phyloP scores from a whole-genome alignment of 2,888 invertebrate genomes.

The Lasioglossum calceatum region DNA sequence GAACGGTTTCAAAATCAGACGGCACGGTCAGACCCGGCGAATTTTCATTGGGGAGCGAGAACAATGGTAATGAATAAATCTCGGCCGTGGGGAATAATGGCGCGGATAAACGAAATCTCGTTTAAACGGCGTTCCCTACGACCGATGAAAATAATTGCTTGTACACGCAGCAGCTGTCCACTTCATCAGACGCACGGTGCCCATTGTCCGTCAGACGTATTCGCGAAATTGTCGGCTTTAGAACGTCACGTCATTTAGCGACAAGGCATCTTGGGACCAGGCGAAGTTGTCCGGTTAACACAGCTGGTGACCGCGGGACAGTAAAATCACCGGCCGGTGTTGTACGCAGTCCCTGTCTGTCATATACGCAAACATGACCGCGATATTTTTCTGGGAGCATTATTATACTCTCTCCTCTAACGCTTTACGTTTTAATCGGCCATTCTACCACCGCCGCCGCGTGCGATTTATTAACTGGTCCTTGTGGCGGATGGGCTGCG shows the following conservation, averaged over 20 bases:
- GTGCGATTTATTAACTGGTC: not conserved
- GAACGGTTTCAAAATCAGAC: not conserved
- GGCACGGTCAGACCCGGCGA: not conserved
- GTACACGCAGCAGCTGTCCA: constrained; percentile 49
- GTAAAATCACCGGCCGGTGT: constrained; percentile 24
- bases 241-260: constrained; percentile 72
- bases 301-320: constrained; percentile 31
- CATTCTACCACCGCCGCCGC: not conserved
- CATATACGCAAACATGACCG: constrained; percentile 6
- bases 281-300: constrained; percentile 43
- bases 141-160: constrained; percentile 51
- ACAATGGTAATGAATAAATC: constrained; percentile 31
- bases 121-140: not conserved
- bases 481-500: not conserved
- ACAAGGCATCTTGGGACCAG: constrained; percentile 58
- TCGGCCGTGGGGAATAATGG: not conserved
- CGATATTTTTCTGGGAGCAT: not conserved
- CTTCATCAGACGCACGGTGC: constrained; percentile 45
- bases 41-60: not conserved
- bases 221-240: constrained; percentile 62
- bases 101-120: constrained; percentile 23
- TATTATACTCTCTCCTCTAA: not conserved
- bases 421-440: not conserved
- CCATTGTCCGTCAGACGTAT: constrained; percentile 57
- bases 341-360: constrained; percentile 14